These are phyloP conservation scores for Drosophila parabipectinata DNA, from an alignment of 1,140 invertebrate species.

Conservation along the genomic window DNA sequence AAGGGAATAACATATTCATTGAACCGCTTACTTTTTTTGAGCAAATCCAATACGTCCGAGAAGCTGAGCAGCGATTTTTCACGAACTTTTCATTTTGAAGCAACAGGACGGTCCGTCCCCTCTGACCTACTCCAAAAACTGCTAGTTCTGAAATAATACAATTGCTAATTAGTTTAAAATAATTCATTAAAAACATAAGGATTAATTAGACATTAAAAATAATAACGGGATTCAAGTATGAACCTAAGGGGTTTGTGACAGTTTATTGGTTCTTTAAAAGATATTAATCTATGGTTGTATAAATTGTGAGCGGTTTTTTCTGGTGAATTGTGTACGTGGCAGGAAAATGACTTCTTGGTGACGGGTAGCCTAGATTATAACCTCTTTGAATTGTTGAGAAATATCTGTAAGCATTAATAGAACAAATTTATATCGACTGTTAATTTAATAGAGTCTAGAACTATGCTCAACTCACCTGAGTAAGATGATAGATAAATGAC, in stretches of 20 bases:
- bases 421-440: background rate
- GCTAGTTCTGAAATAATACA: conserved; percentile 67
- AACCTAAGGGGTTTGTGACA: background rate
- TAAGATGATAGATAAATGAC: background rate
- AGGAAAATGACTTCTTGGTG: background rate
- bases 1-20: background rate
- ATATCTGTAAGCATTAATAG: background rate
- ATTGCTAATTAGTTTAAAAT: background rate
- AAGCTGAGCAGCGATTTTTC: conserved; percentile 73
- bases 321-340: background rate
- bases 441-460: background rate
- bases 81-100: conserved; percentile 76
- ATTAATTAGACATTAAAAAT: background rate
- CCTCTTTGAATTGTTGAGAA: background rate
- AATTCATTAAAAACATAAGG: background rate
- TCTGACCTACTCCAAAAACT: conserved; percentile 73
- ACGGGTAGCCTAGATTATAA: too few relatives aligned
- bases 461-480: background rate
- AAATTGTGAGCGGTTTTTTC: background rate
- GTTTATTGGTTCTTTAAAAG: conserved; percentile 24
- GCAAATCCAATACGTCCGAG: conserved; percentile 82
- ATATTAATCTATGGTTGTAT: background rate
- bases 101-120: conserved; percentile 70
- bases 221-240: conserved; percentile 17
- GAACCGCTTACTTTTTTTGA: conserved; percentile 62